Base-by-base conservation (phyloP, 2,797 vertebrate genomes). In the Acridotheres tristis region DNA sequence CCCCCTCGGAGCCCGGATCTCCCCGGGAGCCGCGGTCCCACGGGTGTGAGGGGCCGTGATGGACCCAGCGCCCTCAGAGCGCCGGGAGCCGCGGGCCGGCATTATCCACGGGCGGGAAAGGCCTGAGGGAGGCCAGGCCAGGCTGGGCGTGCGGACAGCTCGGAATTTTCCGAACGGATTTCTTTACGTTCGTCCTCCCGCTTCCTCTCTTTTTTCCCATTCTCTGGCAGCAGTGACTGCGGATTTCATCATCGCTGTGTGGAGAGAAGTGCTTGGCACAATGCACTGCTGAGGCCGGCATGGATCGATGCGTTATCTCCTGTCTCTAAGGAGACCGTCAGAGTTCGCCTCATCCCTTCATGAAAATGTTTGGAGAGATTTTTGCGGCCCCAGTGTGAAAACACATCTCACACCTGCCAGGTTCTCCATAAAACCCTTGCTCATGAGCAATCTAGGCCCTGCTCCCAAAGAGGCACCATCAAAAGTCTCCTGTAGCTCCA, bases 81-180 rank as follows among this genome's bases (percentile, higher is more conserved):
- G 32, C 54, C 7, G 5, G 26, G 43, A 57, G 53, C 53, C 27
- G 62, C 54, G 18, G 27, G 45, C 32, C 45, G 36, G 53, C 38
- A 7, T 38, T 54, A 1, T 4, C 27, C 5, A 18, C 16, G 4
- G 38, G 2, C 2, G 16, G 65, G 74, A 30, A 25, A 57, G 48
- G 45, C 6, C 4, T 13, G 40, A 11, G 3, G 50, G 26, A 16
- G 8, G 25, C 57, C 12, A 2, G n/a, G 34, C 6, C 1, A 2
- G n/a, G 34, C 6, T 1, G 2, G 5, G 5, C 1, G 3, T 3
- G 15, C 8, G 10, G 42, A 3, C 21, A 19, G 59, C 15, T 47
- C 36, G 3, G 74, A 18, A 30, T 30, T 34, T 53, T 77, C 57
- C 9, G 6, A 47, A 20, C 9, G 1, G 10, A 10, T 47, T 77